These are phyloP conservation scores for Philotrypesis tridentata DNA, from an alignment of 1,140 invertebrate species.

Conservation along the genomic window DNA sequence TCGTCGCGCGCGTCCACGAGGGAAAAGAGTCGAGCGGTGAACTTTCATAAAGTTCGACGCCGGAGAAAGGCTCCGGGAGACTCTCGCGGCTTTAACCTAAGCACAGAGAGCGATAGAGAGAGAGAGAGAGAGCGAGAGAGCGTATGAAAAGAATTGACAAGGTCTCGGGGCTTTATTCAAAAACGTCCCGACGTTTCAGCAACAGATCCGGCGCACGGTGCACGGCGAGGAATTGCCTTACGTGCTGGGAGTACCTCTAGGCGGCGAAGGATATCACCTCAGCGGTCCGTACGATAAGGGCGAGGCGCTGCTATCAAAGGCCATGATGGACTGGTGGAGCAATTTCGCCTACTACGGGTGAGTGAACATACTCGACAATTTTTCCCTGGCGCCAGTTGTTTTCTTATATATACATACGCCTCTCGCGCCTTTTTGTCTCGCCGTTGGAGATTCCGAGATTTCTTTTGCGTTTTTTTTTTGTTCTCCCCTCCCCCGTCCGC, in stretches of 20 bases:
- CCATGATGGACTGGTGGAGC: slow-evolving; percentile 90
- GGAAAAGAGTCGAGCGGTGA: neutral
- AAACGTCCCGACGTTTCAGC: slow-evolving; percentile 56
- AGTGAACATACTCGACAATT: slow-evolving; percentile 44
- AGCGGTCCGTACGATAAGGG: slow-evolving; percentile 81
- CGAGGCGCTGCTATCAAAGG: slow-evolving; percentile 86
- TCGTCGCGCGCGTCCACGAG: neutral
- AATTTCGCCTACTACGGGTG: slow-evolving; percentile 93
- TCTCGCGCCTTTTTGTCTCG: neutral
- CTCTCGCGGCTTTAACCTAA: neutral
- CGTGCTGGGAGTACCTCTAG: slow-evolving; percentile 91
- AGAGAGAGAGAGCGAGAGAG: neutral
- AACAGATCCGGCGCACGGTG: slow-evolving; percentile 73
- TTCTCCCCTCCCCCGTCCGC: too few relatives aligned
- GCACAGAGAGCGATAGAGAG: neutral
- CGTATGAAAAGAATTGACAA: neutral
- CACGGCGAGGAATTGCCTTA: slow-evolving; percentile 94
- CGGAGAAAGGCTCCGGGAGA: neutral
- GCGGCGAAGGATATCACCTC: slow-evolving; percentile 83
- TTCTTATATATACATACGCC: too few relatives aligned
- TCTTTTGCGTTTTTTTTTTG: too few relatives aligned
- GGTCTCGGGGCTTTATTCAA: neutral
- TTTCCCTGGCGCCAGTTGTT: neutral
- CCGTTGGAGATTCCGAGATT: too few relatives aligned
- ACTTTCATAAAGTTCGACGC: neutral